These are phyloP conservation scores for Neomonachus schauinslandi DNA, from an alignment of 2,113 vertebrate genomes.

Conservation along the genomic window DNA sequence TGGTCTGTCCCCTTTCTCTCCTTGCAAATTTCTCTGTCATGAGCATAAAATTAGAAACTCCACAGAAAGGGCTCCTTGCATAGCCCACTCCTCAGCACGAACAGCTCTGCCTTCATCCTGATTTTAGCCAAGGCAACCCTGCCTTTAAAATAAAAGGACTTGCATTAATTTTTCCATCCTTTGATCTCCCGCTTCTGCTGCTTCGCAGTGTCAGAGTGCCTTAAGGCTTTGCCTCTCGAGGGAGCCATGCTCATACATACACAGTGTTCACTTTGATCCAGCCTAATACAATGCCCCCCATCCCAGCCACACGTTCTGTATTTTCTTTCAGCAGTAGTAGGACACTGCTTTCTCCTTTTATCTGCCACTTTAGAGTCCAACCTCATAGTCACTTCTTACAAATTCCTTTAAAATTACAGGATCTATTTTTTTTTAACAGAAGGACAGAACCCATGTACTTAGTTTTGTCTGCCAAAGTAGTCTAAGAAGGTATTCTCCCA, in stretches of 20 bases:
- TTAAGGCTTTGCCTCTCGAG: not conserved
- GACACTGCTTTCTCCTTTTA: not conserved
- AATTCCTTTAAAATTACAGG: not conserved
- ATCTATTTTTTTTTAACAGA: conserved; percentile 52
- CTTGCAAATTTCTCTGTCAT: not conserved
- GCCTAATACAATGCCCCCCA: not conserved
- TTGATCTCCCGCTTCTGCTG: not conserved
- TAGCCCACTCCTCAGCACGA: not conserved
- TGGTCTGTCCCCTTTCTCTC: not conserved
- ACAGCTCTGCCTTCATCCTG: not conserved
- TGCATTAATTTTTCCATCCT: not conserved
- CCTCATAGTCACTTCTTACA: not conserved
- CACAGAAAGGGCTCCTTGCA: not conserved
- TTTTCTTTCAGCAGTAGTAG: not conserved
- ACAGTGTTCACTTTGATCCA: not conserved
- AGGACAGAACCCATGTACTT: not conserved
- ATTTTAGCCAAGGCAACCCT: not conserved
- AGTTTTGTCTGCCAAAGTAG: not conserved
- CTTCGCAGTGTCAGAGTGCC: not conserved
- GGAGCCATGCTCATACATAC: not conserved
- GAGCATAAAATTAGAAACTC: not conserved
- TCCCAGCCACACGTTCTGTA: not conserved
- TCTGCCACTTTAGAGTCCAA: not conserved
- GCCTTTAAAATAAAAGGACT: not conserved
- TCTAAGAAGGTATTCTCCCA: not conserved